These are phyloP conservation scores for Anarsia innoxiella DNA, from an alignment of 2,888 invertebrate species.

Conservation along the genomic window DNA sequence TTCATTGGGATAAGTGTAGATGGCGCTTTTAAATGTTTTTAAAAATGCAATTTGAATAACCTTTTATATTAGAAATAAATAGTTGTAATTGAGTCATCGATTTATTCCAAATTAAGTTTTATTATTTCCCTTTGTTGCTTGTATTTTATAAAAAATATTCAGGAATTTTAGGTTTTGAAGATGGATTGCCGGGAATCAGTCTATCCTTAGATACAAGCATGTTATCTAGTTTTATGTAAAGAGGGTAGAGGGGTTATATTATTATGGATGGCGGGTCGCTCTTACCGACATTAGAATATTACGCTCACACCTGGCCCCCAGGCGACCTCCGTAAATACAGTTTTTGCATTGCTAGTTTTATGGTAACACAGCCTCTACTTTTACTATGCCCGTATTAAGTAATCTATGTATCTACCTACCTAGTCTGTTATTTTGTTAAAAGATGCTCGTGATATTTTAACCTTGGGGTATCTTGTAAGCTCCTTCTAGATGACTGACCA, in stretches of 20 bases:
- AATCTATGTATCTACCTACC: too few species aligned
- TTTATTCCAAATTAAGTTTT: too few species aligned
- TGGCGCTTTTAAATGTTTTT: too few species aligned
- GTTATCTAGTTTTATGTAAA: slow-evolving; percentile 36
- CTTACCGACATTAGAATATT: slow-evolving; percentile 66
- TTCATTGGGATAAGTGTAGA: too few species aligned
- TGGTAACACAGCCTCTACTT: slow-evolving; percentile 32
- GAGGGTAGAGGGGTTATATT: slow-evolving; percentile 46
- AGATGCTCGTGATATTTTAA: too few species aligned
- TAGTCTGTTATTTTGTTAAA: too few species aligned
- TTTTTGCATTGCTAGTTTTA: slow-evolving; percentile 46
- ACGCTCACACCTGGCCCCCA: slow-evolving; percentile 54
- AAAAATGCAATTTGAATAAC: too few species aligned
- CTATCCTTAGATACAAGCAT: slow-evolving; percentile 17
- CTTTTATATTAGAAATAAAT: too few species aligned
- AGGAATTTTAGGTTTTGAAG: background rate
- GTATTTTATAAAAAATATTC: background rate
- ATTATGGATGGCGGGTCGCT: slow-evolving; percentile 64
- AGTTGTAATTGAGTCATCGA: too few species aligned
- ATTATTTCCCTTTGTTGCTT: background rate
- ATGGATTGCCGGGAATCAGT: slow-evolving; percentile 10
- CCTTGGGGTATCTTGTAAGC: too few species aligned
- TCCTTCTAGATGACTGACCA: too few species aligned
- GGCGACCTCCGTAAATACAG: slow-evolving; percentile 51
- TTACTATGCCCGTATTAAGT: too few species aligned